Evolutionary conservation across 1,140 invertebrate species (phyloP), one percentile per base, ranked within the genome.

Genomic region (Cydia splendana): DNA sequence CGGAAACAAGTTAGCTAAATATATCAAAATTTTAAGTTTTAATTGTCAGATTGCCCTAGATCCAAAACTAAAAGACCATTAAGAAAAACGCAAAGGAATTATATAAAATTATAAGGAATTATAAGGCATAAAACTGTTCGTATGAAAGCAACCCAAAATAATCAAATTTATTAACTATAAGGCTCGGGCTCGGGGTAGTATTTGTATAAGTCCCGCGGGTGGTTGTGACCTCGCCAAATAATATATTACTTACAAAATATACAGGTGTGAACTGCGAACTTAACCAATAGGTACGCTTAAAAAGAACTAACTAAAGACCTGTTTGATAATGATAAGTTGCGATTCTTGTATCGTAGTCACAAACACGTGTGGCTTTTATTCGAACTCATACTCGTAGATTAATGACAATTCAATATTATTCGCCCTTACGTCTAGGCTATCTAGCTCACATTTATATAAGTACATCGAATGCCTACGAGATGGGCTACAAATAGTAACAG

Each of bases 11-110:
- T 6, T 34, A 34, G 5, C 34, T 34, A 0, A 34, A 34, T 34
- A 34, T 0, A 3, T 5, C 34, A 6, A 34, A 34, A 34, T 34
- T 53, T n/a, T 15, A n/a, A 53, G 13, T 53, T 53, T 53, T n/a
- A 5, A 53, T 5, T 12, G 53, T 24, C 18, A 62, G n/a, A 20
- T 5, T 18, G 1, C n/a, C 0, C 13, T 4, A 57, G 6, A 20
- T n/a, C 5, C 18, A 62, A 62, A 62, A 62, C 53, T 62, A 62
- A 24, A 62, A 62, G 53, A 62, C 7, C n/a, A 62, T 62, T 62
- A 62, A 53, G 53, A 3, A 62, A 62, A 9, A 18, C n/a, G 53
- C 53, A 24, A 20, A 6, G 0, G n/a, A 62, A 20, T 9, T 62
- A 24, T 18, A 20, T 15, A 20, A 62, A 62, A n/a, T n/a, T n/a